Base-by-base conservation (phyloP, 2,797 vertebrate genomes). In the Hypotaenidia okinawae region DNA sequence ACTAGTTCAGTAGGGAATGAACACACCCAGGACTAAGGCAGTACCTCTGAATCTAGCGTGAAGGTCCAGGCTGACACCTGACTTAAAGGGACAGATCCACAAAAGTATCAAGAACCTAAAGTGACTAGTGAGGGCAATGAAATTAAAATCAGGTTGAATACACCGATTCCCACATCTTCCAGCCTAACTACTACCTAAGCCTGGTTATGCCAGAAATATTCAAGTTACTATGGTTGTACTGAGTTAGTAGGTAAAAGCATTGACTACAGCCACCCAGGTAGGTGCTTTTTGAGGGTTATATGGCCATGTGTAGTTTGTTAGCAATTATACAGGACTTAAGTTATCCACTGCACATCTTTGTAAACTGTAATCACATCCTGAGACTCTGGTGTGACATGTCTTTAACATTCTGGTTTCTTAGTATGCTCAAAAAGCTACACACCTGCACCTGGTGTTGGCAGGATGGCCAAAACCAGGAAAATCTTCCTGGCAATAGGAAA, bases 41-140 rank as follows among this genome's bases (percentile, higher is more conserved):
- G 43, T 74, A 58, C 28, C 75, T 69, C 33, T 41, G 39, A 55
- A 74, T 13, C 7, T 41, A 62, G 58, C 1, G 1, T 73, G n/a
- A 70, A 24, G 14, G 11, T 66, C 66, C 73, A 87, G 19, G 12
- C 37, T 72, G 76, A 67, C 35, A 39, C 28, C 33, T 61, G 47
- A 79, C 49, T 62, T 67, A 64, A 7, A 73, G 85, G 41, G 39
- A 61, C 61, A 93, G 86, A 95, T 85, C 92, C 93, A 95, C 84
- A 94, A 49, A 94, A 95, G 77, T 16, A 61, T 39, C 43, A 69
- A 68, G 33, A 66, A 52, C 57, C 5, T 86, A 3, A 54, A 49
- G 37, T 28, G 28, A 39, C 35, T 27, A 45, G 10, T n/a, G 18
- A 91, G 35, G 30, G n/a, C 35, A 70, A 41, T 55, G 58, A 25